phyloP scores from a whole-genome alignment of 2,888 invertebrate genomes.

The Margaritifera margaritifera region DNA sequence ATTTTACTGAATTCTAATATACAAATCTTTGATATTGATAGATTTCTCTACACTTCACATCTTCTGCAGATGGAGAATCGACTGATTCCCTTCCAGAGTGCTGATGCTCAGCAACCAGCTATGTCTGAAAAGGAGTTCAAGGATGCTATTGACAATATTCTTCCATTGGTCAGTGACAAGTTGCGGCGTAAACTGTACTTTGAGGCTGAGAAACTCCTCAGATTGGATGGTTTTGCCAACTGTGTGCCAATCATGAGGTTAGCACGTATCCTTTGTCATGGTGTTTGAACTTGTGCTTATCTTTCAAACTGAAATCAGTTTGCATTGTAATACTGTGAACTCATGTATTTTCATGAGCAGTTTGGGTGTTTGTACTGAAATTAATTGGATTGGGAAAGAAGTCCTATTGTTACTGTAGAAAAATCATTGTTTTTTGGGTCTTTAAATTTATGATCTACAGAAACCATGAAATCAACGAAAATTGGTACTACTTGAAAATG shows the following conservation, averaged over 20 bases:
- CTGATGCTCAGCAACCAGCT: conserved; percentile 46
- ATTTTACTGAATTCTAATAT: too few relatives aligned
- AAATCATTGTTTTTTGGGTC: too few relatives aligned
- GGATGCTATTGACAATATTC: conserved; percentile 63
- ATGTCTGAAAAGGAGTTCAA: conserved; percentile 67
- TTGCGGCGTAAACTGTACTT: conserved; percentile 58
- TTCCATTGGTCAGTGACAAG: conserved; percentile 63
- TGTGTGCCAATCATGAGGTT: conserved; percentile 61
- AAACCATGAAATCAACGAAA: too few relatives aligned
- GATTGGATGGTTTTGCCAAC: conserved; percentile 50
- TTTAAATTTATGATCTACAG: too few relatives aligned
- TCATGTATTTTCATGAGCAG: background rate
- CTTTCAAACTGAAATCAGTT: background rate
- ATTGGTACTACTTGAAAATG: too few relatives aligned
- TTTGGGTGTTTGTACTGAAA: background rate
- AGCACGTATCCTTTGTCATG: conserved; percentile 63
- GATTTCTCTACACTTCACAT: too few relatives aligned
- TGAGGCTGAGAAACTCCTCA: conserved; percentile 59
- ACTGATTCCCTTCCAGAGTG: conserved; percentile 57
- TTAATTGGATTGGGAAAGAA: too few relatives aligned
- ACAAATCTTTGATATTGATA: too few relatives aligned
- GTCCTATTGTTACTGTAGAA: too few relatives aligned
- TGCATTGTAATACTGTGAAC: background rate
- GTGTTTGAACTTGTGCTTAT: background rate
- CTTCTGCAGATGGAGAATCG: conserved; percentile 58